These are phyloP conservation scores for Camponotus floridanus DNA, from an alignment of 1,140 invertebrate species.

Conservation along the genomic window DNA sequence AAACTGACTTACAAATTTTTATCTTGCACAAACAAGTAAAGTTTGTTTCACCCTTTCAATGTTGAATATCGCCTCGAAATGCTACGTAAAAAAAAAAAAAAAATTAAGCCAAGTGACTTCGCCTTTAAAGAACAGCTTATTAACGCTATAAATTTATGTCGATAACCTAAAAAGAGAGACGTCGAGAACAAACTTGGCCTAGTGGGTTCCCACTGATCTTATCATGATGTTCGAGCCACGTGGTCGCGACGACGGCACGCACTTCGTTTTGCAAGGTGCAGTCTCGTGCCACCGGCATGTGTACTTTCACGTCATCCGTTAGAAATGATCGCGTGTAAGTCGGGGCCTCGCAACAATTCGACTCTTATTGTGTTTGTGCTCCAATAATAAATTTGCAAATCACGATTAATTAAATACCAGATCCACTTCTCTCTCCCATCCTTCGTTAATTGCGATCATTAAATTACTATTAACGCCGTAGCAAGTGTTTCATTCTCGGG, in stretches of 20 bases:
- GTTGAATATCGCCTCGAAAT: background rate
- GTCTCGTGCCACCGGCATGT: slow-evolving; percentile 56
- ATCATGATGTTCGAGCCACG: slow-evolving; percentile 79
- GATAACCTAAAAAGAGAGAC: slow-evolving; percentile 31
- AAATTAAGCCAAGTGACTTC: background rate
- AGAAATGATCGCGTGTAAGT: slow-evolving; percentile 70
- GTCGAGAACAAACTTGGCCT: slow-evolving; percentile 56
- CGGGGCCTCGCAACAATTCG: slow-evolving; percentile 54
- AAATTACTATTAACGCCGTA: background rate
- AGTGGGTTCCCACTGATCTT: slow-evolving; percentile 76
- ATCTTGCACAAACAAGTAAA: background rate
- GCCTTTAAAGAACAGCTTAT: background rate
- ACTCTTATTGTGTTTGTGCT: background rate
- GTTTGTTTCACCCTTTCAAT: background rate
- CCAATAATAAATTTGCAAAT: background rate
- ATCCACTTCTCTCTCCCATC: background rate
- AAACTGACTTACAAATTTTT: background rate
- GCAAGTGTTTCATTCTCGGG: background rate
- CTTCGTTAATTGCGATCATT: background rate
- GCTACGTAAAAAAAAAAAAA: too few species aligned
- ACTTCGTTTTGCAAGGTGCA: slow-evolving; percentile 73
- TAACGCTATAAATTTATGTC: background rate
- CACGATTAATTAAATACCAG: background rate
- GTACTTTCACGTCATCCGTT: slow-evolving; percentile 69
- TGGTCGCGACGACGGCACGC: slow-evolving; percentile 76